phyloP scores from a whole-genome alignment of 1,140 invertebrate species.

The Zelostemma sp. region DNA sequence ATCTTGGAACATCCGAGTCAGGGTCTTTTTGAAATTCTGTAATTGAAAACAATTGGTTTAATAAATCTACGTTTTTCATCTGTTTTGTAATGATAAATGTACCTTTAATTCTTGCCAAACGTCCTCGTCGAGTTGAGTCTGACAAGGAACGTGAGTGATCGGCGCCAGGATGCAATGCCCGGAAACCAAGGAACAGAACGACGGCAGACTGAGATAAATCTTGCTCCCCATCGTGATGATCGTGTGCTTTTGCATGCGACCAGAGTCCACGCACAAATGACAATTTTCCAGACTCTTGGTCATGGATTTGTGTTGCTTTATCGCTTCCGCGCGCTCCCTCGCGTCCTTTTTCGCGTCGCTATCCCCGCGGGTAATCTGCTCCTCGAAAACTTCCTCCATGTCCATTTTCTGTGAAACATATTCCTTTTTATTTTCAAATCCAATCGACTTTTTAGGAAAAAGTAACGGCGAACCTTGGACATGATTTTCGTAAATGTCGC shows the following conservation, averaged over 20 bases:
- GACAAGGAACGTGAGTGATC: conserved; percentile 82
- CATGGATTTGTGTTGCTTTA: conserved; percentile 79
- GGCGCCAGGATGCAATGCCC: conserved; percentile 92
- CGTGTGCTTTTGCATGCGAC: conserved; percentile 87
- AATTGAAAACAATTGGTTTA: conserved; percentile 22
- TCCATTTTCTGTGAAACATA: conserved; percentile 66
- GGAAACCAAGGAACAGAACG: conserved; percentile 82
- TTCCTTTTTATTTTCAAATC: conserved; percentile 21
- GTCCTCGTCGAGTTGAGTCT: conserved; percentile 92
- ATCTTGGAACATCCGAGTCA: conserved; percentile 83
- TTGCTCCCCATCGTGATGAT: conserved; percentile 85
- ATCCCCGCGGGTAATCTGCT: conserved; percentile 77
- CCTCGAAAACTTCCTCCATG: conserved; percentile 90
- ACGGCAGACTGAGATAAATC: conserved; percentile 86
- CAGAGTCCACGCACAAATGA: conserved; percentile 84
- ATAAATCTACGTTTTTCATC: too few species aligned
- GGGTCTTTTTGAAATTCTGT: conserved; percentile 79
- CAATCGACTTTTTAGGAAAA: conserved; percentile 23
- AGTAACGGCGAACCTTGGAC: conserved; percentile 70
- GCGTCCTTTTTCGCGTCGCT: conserved; percentile 75
- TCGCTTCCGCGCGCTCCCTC: conserved; percentile 77
- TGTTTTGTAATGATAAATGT: too few species aligned
- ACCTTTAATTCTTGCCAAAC: conserved; percentile 90
- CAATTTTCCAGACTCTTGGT: conserved; percentile 84
- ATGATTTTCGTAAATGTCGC: conserved; percentile 83